Conservation (phyloP, 2,113 vertebrate genomes). For the Mugil cephalus region DNA sequence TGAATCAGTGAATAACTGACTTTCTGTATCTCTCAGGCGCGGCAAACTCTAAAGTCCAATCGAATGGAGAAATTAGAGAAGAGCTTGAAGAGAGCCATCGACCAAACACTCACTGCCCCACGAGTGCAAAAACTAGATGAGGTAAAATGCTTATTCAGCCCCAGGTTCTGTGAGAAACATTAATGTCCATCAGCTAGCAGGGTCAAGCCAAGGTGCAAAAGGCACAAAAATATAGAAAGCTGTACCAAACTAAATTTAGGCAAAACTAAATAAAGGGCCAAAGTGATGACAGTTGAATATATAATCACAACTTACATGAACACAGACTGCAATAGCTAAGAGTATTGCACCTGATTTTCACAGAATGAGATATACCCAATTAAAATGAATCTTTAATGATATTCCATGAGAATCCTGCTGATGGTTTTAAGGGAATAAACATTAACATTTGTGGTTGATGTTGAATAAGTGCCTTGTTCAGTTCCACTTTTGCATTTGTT, state of each 20-base stretch:
- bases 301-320: too few relatives aligned
- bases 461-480: neutral
- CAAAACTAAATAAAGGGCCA: too few relatives aligned
- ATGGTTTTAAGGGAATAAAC: neutral
- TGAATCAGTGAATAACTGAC: constrained; percentile 4
- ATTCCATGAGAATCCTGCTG: neutral
- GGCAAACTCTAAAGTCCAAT: constrained; percentile 77
- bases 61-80: constrained; percentile 66
- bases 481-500: neutral
- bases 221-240: too few relatives aligned
- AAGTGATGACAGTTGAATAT: too few relatives aligned
- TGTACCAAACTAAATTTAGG: too few relatives aligned
- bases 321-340: too few relatives aligned
- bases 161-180: neutral
- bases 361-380: too few relatives aligned
- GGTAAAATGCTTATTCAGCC: constrained; percentile 57
- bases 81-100: constrained; percentile 76
- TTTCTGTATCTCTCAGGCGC: constrained; percentile 52
- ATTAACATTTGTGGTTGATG: neutral
- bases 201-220: too few relatives aligned
- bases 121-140: constrained; percentile 75
- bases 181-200: neutral
- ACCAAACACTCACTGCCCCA: constrained; percentile 82
- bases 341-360: too few relatives aligned
- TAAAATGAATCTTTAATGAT: too few relatives aligned